These are phyloP conservation scores for Chironomus tentans DNA, from an alignment of 2,888 invertebrate genomes.

Conservation along the genomic window DNA sequence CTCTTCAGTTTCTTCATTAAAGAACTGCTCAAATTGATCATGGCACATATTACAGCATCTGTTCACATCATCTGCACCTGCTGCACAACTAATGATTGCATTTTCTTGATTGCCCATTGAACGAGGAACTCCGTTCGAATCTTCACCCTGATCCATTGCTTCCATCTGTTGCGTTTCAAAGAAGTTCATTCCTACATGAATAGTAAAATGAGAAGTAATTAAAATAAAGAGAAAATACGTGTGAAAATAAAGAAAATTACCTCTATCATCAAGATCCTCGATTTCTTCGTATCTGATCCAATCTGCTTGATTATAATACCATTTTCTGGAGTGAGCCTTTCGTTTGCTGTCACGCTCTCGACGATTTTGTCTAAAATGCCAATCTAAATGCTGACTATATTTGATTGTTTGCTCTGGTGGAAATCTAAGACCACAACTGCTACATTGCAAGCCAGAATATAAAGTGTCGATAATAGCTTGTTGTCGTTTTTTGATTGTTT, in stretches of 20 bases:
- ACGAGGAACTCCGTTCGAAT: constrained; percentile 42
- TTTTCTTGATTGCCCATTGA: constrained; percentile 34
- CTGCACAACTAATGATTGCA: constrained; percentile 61
- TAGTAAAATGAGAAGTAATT: no score
- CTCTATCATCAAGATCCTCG: constrained; percentile 77
- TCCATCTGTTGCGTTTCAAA: constrained; percentile 63
- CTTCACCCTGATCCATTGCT: constrained; percentile 48
- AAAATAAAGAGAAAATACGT: no score
- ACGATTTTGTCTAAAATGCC: constrained; percentile 95
- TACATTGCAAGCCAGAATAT: constrained; percentile 91
- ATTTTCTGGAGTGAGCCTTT: constrained; percentile 73
- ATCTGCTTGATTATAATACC: constrained; percentile 84
- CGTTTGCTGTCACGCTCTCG: constrained; percentile 76
- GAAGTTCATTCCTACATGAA: constrained; percentile 74
- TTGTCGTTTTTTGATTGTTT: constrained; percentile 67
- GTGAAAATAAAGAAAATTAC: not conserved
- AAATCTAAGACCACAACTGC: constrained; percentile 91
- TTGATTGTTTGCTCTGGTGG: constrained; percentile 79
- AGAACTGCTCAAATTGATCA: constrained; percentile 90
- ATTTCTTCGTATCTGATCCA: constrained; percentile 94
- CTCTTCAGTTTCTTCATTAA: constrained; percentile 93
- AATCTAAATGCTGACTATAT: constrained; percentile 94
- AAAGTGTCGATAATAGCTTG: constrained; percentile 57
- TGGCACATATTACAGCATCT: constrained; percentile 79
- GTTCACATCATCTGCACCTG: constrained; percentile 54